phyloP scores from a whole-genome alignment of 1,140 invertebrate genomes.

The Lepidurus packardi region DNA sequence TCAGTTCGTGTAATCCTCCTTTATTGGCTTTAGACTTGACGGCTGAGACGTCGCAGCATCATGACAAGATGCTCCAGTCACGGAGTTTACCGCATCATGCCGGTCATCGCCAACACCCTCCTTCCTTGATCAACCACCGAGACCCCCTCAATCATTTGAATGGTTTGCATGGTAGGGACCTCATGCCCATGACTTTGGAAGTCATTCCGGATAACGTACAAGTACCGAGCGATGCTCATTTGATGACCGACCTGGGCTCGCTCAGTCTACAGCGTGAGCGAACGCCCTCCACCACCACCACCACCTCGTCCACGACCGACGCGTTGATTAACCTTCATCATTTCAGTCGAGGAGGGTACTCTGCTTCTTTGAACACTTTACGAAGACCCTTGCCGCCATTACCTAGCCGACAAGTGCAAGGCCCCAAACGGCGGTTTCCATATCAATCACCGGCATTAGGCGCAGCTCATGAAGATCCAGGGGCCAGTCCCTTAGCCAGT shows the following conservation, averaged over 20 bases:
- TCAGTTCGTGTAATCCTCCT: slow-evolving; percentile 32
- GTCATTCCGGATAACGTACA: slow-evolving; percentile 36
- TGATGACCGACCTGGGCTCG: slow-evolving; percentile 19
- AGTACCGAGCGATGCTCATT: slow-evolving; percentile 26
- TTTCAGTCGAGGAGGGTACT: slow-evolving; percentile 29
- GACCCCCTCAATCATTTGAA: background rate
- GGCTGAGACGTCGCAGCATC: slow-evolving; percentile 18
- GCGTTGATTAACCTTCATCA: background rate
- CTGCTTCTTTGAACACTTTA: slow-evolving; percentile 26
- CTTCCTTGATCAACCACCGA: slow-evolving; percentile 1
- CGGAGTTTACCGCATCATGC: slow-evolving; percentile 19
- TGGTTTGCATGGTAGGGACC: slow-evolving; percentile 25
- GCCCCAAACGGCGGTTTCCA: slow-evolving; percentile 37
- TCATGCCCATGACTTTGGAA: slow-evolving; percentile 35
- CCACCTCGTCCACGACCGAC: background rate
- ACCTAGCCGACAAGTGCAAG: slow-evolving; percentile 37
- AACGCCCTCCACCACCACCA: background rate
- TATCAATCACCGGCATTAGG: slow-evolving; percentile 36
- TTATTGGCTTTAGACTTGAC: slow-evolving; percentile 25
- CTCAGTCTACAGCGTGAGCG: background rate
- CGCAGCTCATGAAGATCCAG: slow-evolving; percentile 18
- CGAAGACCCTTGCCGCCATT: slow-evolving; percentile 38
- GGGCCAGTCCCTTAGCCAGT: slow-evolving; percentile 14
- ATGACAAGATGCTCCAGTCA: slow-evolving; percentile 22
- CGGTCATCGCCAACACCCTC: slow-evolving; percentile 19